phyloP scores from a whole-genome alignment of 2,797 vertebrate species.

The Hafferia zeledoni region DNA sequence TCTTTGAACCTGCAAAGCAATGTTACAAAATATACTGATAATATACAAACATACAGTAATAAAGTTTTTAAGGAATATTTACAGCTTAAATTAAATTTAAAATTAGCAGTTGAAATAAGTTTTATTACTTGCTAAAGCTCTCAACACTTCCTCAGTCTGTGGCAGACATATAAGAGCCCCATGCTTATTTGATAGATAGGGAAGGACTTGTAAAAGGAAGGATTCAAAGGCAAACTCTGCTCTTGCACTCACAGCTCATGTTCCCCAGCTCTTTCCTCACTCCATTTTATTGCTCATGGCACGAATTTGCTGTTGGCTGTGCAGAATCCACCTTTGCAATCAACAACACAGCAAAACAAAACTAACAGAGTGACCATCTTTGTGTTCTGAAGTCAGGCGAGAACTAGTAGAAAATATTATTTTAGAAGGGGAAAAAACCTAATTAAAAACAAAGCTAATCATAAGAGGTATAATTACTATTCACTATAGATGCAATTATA shows the following conservation, averaged over 20 bases:
- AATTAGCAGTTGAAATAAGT: background rate
- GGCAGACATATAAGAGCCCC: background rate
- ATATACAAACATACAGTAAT: background rate
- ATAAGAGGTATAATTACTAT: conserved; percentile 76
- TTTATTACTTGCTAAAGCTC: background rate
- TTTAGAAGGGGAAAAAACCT: conserved; percentile 42
- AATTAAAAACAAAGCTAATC: conserved; percentile 69
- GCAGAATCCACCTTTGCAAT: background rate
- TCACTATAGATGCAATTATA: conserved; percentile 74
- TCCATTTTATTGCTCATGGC: background rate
- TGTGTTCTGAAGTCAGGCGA: conserved; percentile 25
- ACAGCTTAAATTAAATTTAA: background rate
- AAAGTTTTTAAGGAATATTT: background rate
- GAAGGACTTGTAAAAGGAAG: background rate
- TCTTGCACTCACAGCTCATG: background rate
- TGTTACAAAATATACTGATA: background rate
- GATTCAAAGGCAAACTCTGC: background rate
- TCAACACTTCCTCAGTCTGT: background rate
- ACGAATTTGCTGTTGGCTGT: background rate
- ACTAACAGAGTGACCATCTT: background rate
- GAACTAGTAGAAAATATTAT: conserved; percentile 35
- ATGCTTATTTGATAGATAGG: background rate
- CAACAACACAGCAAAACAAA: background rate
- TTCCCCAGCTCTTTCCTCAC: background rate
- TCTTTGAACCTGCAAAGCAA: background rate